Base-by-base conservation (phyloP, 2,888 invertebrate species). In the Bugulina stolonifera region DNA sequence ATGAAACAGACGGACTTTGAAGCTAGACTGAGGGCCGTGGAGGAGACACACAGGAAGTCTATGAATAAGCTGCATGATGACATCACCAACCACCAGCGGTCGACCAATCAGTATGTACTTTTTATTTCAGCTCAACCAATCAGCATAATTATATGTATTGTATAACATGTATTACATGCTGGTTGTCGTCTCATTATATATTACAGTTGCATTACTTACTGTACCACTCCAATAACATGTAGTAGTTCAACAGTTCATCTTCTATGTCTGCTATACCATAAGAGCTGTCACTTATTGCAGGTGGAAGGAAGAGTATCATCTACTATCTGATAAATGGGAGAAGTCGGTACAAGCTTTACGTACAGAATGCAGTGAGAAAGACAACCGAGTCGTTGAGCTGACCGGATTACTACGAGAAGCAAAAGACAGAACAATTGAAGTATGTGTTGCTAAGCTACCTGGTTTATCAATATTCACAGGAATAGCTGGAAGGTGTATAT, bases 261-360 rank as follows among this genome's bases (percentile, higher is more conserved):
- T n/a, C n/a, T n/a, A n/a, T n/a, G n/a, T n/a, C n/a, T n/a, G n/a
- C n/a, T n/a, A n/a, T n/a, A n/a, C n/a, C 43, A 43, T 43, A 43
- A 10, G 18, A 43, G 43, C 43, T 43, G 43, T 43, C n/a, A n/a
- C n/a, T 10, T 72, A 32, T 71, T 73, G 35, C 73, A 83, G 82
- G 74, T 83, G 82, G 82, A 83, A 83, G 73, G 82, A 82, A 75
- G 82, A 83, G 73, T 83, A 82, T 73, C 77, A 79, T 25, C 76
- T 77, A 3, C 79, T 81, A 54, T 79, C 81, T 23, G 77, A 79
- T 72, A 82, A 82, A 72, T 80, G 81, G 77, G 82, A 83, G 74
- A 75, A 72, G 1, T 81, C 80, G 73, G 71, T 83, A n/a, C 77
- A 73, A n/a, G 81, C 82, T 43, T 54, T 79, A 23, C 73, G 82